These are phyloP conservation scores for Cataglyphis hispanica DNA, from an alignment of 1,140 invertebrate species.

Conservation along the genomic window DNA sequence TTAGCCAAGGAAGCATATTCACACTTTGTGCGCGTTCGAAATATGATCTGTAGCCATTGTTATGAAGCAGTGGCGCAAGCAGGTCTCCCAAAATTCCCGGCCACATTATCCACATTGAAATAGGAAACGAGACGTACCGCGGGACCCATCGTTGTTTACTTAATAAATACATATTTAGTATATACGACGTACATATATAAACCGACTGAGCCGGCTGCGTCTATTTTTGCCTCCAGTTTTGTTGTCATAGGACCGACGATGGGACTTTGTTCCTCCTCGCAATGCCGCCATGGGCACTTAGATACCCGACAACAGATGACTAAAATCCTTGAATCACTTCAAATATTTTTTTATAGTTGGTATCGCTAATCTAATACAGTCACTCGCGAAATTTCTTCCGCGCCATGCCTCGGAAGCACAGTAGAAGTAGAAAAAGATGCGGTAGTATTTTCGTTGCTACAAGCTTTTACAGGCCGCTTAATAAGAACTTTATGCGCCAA, in stretches of 20 bases:
- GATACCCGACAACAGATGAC: slow-evolving; percentile 64
- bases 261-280: slow-evolving; percentile 76
- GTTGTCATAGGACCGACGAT: slow-evolving; percentile 85
- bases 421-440: neutral
- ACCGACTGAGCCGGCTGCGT: slow-evolving; percentile 81
- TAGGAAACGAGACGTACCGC: slow-evolving; percentile 69
- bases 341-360: slow-evolving; percentile 51
- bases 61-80: slow-evolving; percentile 60
- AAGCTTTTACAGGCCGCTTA: slow-evolving; percentile 41
- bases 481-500: slow-evolving; percentile 51
- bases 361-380: slow-evolving; percentile 60
- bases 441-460: slow-evolving; percentile 6
- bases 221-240: slow-evolving; percentile 82
- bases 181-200: slow-evolving; percentile 79
- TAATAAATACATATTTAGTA: slow-evolving; percentile 86
- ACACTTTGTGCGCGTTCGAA: slow-evolving; percentile 26
- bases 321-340: slow-evolving; percentile 56
- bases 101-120: slow-evolving; percentile 71
- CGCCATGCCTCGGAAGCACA: neutral
- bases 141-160: slow-evolving; percentile 83
- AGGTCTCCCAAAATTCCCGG: slow-evolving; percentile 51
- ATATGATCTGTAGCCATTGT: slow-evolving; percentile 5
- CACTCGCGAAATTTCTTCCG: slow-evolving; percentile 33
- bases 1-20: slow-evolving; percentile 22
- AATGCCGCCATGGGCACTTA: slow-evolving; percentile 39